Evolutionary conservation across 2,888 invertebrate genomes (phyloP), one percentile per base, ranked within the genome.

Genomic region (Drosophila anomalata): DNA sequence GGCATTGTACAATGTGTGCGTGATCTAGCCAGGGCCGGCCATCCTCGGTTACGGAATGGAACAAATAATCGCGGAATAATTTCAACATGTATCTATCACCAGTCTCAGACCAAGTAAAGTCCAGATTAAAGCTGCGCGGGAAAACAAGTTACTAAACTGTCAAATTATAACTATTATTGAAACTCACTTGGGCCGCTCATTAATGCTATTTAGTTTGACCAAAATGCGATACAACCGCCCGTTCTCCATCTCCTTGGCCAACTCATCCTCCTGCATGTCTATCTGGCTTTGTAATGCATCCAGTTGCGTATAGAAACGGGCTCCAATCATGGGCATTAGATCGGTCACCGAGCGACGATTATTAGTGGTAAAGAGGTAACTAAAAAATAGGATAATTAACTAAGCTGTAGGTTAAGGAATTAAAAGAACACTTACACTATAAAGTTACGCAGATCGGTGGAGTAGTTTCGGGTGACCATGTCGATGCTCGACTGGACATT

Each of bases 281-380:
- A 96, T 95, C 77, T 97, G 95, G 62, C 96, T 93, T 91, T 98
- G 96, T 65, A 97, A 93, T 6, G 96, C 95, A 92, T 99, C 99
- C 90, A 99, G 93, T 93, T 99, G 98, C 0, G 96, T 97, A 92
- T 98, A 99, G 93, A 99, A 99, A 65, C 99, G 94, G 47, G 98
- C 98, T 47, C 97, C 99, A 84, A 99, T 99, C 98, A 99, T 98
- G 29, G 99, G 99, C 99, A 99, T 99, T 87, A 99, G 94, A 93
- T 99, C 99, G 75, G 97, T 97, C 69, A 99, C 96, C 86, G 95
- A 96, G 88, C 96, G 95, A 79, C 95, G 94, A 61, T 93, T 91
- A 81, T 94, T 93, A 48, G 93, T 91, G 67, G 94, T 93, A 87
- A 97, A 93, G 90, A 97, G 93, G 92, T 96, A 97, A 92, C 96